Conservation (phyloP, 2,888 invertebrate species). For the Rhagium mordax region DNA sequence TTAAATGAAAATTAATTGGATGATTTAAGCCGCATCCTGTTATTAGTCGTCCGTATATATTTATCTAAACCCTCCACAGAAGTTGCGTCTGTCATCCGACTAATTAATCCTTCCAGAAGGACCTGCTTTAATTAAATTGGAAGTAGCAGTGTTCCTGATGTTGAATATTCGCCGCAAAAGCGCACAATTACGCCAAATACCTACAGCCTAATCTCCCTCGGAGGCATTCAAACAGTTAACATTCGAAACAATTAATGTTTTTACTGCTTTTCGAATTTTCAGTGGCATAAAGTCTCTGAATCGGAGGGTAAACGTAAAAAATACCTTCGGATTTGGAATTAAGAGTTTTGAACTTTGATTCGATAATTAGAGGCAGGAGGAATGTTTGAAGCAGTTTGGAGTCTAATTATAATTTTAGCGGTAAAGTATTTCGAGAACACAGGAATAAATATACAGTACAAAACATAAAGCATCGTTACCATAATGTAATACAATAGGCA, state of each 20-base stretch:
- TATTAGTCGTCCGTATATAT: conserved; percentile 63
- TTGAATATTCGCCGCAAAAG: conserved; percentile 60
- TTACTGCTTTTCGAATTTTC: conserved; percentile 11
- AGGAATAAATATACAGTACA: too few relatives aligned
- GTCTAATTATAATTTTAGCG: too few relatives aligned
- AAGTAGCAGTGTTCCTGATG: conserved; percentile 65
- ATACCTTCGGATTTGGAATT: background rate
- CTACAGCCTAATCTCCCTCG: conserved; percentile 24
- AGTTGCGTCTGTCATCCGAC: conserved; percentile 65
- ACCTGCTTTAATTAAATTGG: conserved; percentile 67
- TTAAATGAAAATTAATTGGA: conserved; percentile 66
- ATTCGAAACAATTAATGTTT: conserved; percentile 13
- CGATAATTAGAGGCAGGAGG: background rate
- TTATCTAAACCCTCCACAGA: conserved; percentile 61
- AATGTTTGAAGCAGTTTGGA: too few relatives aligned
- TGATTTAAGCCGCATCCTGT: conserved; percentile 65
- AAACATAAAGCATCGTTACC: too few relatives aligned
- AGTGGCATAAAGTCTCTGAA: background rate
- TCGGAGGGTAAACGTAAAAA: background rate
- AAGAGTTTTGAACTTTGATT: background rate
- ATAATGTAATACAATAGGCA: too few relatives aligned
- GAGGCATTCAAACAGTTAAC: conserved; percentile 15
- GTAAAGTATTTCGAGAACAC: too few relatives aligned
- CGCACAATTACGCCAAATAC: conserved; percentile 43
- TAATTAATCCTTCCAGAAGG: conserved; percentile 67